phyloP scores from a whole-genome alignment of 2,888 invertebrate species.

The Ommatoiulus sabulosus region DNA sequence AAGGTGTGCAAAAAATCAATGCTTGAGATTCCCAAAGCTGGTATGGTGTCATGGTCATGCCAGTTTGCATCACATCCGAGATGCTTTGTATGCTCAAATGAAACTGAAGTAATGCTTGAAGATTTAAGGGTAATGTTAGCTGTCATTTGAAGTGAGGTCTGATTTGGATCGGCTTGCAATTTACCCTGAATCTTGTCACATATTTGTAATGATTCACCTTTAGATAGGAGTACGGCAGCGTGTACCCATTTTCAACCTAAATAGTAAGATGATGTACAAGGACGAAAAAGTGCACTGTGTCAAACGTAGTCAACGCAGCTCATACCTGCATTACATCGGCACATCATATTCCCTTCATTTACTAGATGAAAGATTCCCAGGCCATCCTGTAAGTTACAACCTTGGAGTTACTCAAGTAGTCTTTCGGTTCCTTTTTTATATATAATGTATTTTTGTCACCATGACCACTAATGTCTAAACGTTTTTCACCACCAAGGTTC shows the following conservation, averaged over 20 bases:
- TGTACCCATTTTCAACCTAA: background rate
- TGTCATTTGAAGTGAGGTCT: background rate
- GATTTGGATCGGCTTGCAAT: background rate
- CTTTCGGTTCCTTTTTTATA: background rate
- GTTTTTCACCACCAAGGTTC: background rate
- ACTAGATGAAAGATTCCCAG: conserved; percentile 30
- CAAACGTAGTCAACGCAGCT: background rate
- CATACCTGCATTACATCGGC: conserved; percentile 50
- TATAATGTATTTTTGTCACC: too few relatives aligned
- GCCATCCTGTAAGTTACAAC: conserved; percentile 45
- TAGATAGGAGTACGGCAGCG: conserved; percentile 5
- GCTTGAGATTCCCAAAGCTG: background rate
- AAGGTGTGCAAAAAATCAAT: background rate
- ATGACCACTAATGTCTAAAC: background rate
- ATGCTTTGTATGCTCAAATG: conserved; percentile 39
- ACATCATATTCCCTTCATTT: conserved; percentile 31
- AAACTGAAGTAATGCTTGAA: conserved; percentile 25
- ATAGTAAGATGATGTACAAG: conserved; percentile 42
- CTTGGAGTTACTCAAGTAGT: background rate
- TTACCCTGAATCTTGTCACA: background rate
- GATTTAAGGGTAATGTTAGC: conserved; percentile 3
- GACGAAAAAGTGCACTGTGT: conserved; percentile 38
- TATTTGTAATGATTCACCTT: background rate
- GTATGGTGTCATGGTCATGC: background rate
- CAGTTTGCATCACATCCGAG: conserved; percentile 46